Conservation (phyloP, 2,888 invertebrate genomes). For the Eupithecia pulchellata region DNA sequence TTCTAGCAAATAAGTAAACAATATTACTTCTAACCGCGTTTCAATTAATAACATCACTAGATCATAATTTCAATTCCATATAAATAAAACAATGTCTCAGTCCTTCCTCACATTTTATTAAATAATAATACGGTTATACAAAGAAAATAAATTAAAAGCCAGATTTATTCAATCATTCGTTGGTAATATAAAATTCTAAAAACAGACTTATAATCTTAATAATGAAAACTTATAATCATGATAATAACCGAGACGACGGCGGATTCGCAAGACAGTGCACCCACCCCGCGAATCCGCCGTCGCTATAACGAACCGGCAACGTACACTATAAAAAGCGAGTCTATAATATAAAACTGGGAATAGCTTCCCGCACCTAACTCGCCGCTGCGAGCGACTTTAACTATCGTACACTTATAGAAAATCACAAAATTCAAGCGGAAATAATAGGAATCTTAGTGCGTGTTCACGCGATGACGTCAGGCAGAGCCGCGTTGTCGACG, state of each 20-base stretch:
- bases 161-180: conserved; percentile 83
- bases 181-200: conserved; percentile 85
- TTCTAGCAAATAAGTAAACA: conserved; percentile 76
- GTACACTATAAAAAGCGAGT: conserved; percentile 82
- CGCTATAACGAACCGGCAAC: conserved; percentile 61
- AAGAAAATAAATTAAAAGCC: conserved; percentile 85
- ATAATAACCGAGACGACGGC: conserved; percentile 64
- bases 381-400: conserved; percentile 70
- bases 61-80: conserved; percentile 62
- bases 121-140: conserved; percentile 85
- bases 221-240: conserved; percentile 75
- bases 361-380: conserved; percentile 79
- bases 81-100: conserved; percentile 83
- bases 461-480: conserved; percentile 79
- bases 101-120: conserved; percentile 81
- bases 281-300: conserved; percentile 43
- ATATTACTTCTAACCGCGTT: conserved; percentile 59
- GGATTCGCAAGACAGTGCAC: conserved; percentile 41
- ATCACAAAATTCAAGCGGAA: conserved; percentile 85
- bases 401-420: conserved; percentile 84
- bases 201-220: conserved; percentile 79
- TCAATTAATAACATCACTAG: conserved; percentile 62
- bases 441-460: conserved; percentile 72
- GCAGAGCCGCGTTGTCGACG: conserved; percentile 72
- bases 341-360: conserved; percentile 83